These are phyloP conservation scores for Taenioides sp. DNA, from an alignment of 2,797 vertebrate genomes.

Conservation along the genomic window DNA sequence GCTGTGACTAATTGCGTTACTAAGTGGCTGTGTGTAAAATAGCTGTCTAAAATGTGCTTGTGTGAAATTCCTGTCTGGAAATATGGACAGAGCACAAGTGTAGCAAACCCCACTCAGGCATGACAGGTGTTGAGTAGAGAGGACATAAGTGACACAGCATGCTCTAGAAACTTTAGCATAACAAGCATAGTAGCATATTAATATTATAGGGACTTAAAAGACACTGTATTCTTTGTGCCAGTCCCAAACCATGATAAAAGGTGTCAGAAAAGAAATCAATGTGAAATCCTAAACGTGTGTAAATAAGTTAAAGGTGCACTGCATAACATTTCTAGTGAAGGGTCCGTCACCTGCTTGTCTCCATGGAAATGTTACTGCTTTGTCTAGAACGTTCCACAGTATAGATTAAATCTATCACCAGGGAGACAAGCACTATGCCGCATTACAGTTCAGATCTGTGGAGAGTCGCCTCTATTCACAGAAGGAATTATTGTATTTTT, in stretches of 20 bases:
- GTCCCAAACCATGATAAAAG: background rate
- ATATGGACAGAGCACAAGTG: slow-evolving; percentile 32
- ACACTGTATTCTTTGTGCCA: background rate
- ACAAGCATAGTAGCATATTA: background rate
- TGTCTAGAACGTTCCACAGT: no score
- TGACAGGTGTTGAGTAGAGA: slow-evolving; percentile 38
- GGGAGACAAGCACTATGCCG: no score
- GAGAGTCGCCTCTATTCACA: no score
- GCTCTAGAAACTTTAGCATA: slow-evolving; percentile 36
- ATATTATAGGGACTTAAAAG: background rate
- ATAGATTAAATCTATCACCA: no score
- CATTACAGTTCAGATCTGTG: no score
- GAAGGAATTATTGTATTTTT: no score
- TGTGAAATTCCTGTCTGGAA: slow-evolving; percentile 16
- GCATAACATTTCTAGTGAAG: no score
- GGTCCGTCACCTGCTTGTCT: no score
- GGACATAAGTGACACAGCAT: slow-evolving; percentile 39
- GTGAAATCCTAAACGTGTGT: no score
- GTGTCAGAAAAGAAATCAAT: no score
- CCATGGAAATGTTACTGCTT: no score
- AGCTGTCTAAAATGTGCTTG: slow-evolving; percentile 16
- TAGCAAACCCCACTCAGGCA: slow-evolving; percentile 45
- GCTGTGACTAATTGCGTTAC: slow-evolving; percentile 12
- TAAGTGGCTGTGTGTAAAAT: slow-evolving; percentile 16
- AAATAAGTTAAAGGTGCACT: no score